These are phyloP conservation scores for Brachyhypopomus gauderio DNA, from an alignment of 2,113 vertebrate genomes.

Conservation along the genomic window DNA sequence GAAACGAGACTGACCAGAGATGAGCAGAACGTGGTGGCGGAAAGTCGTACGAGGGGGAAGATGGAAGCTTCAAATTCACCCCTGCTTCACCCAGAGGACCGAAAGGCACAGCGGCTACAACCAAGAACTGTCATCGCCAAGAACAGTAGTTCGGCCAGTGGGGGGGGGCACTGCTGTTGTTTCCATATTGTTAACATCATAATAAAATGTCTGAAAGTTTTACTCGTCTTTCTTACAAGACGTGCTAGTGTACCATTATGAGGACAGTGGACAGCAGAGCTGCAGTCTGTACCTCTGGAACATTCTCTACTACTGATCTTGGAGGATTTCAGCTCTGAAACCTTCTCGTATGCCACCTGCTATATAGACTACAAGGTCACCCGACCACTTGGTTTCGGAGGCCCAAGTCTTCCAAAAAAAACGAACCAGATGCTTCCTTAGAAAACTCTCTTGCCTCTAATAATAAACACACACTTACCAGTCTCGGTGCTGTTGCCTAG, in stretches of 20 bases:
- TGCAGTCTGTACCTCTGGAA: background rate
- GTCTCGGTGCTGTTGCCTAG: constrained; percentile 69
- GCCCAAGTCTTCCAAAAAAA: constrained; percentile 6
- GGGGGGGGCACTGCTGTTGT: background rate
- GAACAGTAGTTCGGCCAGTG: background rate
- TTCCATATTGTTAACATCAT: background rate
- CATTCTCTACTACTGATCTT: too few species aligned
- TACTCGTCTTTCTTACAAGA: background rate
- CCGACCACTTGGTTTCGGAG: background rate
- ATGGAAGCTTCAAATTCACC: background rate
- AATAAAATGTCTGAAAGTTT: background rate
- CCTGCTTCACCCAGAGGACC: background rate
- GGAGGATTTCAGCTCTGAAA: too few species aligned
- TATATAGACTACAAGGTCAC: background rate
- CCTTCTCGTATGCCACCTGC: too few species aligned
- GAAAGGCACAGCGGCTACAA: too few species aligned
- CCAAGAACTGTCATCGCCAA: background rate
- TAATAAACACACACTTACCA: constrained; percentile 42
- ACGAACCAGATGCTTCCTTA: constrained; percentile 36
- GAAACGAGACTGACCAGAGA: constrained; percentile 7
- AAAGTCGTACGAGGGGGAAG: background rate
- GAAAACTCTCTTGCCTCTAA: constrained; percentile 29
- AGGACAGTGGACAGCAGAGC: background rate
- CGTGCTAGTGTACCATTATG: background rate
- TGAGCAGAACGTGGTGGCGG: background rate